Evolutionary conservation across 2,113 vertebrate species (phyloP), one percentile per base, ranked within the genome.

Genomic region (Muntiacus muntjak): DNA sequence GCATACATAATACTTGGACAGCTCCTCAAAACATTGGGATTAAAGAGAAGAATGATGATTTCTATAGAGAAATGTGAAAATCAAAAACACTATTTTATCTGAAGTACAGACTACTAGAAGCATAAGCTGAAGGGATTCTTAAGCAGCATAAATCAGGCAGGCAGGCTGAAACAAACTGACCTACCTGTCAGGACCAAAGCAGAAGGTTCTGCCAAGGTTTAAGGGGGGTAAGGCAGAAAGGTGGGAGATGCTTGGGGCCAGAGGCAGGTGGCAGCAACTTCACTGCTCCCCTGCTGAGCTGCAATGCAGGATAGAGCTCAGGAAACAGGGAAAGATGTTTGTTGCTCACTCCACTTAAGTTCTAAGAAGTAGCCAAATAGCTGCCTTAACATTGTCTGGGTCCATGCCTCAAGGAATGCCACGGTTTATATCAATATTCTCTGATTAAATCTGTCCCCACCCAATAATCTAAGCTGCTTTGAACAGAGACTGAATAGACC

Each of bases 51-150:
- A 84, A 36, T 36, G 25, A 71, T 87, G 67, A 89, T 92, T 97
- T 86, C 60, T 93, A 60, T 2, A 95, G 86, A 98, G 57, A 97
- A 94, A 89, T 78, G 26, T 94, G 91, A 95, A 97, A 95, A 86
- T 90, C 40, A 93, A 94, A 97, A 93, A 33, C 71, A 90, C 58
- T 47, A 52, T 95, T 97, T 96, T 87, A 76, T 91, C 83, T 94
- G 79, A 96, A 94, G 30, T 64, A 76, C 2, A 74, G 50, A 74
- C 60, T 64, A 60, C 60, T 52, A 45, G 81, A 82, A 97, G 40
- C 79, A 87, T 55, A 95, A 88, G 54, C 76, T 97, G 78, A 91
- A 97, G 58, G 85, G 76, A 85, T 83, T 96, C n/a, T 88, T 88
- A 94, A 71, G 5, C 36, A 93, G 50, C 62, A 87, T 89, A 79